Evolutionary conservation across 2,888 invertebrate genomes (phyloP).

Genomic region (Tridacna crocea): DNA sequence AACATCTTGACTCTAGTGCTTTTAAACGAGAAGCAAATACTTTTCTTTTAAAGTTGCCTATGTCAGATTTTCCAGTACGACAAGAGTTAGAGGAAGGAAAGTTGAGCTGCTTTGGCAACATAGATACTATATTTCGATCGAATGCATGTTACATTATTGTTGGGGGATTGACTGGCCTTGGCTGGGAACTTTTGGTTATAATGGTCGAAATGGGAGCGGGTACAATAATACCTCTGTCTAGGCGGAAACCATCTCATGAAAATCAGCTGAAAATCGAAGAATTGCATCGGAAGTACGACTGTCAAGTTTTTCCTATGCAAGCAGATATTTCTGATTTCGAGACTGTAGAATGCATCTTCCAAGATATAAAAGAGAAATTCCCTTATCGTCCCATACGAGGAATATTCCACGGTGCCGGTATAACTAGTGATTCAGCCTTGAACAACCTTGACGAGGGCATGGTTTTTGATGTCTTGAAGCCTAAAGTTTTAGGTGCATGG

Average conservation of each 20-base stretch:
- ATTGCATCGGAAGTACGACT: neutral
- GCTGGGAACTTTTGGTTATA: conserved; percentile 69
- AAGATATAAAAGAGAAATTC: neutral
- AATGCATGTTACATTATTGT: conserved; percentile 68
- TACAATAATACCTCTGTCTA: conserved; percentile 63
- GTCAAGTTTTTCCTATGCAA: neutral
- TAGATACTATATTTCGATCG: conserved; percentile 47
- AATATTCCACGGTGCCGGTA: conserved; percentile 66
- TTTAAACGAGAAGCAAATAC: neutral
- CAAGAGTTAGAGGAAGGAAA: neutral
- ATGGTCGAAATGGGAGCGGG: conserved; percentile 67
- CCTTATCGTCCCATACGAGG: conserved; percentile 53
- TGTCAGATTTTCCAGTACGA: neutral
- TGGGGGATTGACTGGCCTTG: conserved; percentile 74
- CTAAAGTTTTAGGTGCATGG: conserved; percentile 67
- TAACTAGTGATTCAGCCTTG: conserved; percentile 54
- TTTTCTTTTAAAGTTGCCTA: neutral
- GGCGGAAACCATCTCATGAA: conserved; percentile 45
- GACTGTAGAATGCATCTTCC: neutral
- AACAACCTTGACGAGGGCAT: conserved; percentile 48
- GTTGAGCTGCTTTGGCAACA: neutral
- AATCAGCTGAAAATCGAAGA: neutral
- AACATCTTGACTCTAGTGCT: neutral
- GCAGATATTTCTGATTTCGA: neutral
- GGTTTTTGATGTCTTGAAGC: conserved; percentile 43